A percentile compares a stretch with the other conserved stretches of the same genome.
These are phyloP conservation scores for Nibea albiflora DNA, from an alignment of 2,113 vertebrate species.

Conservation along the genomic window DNA sequence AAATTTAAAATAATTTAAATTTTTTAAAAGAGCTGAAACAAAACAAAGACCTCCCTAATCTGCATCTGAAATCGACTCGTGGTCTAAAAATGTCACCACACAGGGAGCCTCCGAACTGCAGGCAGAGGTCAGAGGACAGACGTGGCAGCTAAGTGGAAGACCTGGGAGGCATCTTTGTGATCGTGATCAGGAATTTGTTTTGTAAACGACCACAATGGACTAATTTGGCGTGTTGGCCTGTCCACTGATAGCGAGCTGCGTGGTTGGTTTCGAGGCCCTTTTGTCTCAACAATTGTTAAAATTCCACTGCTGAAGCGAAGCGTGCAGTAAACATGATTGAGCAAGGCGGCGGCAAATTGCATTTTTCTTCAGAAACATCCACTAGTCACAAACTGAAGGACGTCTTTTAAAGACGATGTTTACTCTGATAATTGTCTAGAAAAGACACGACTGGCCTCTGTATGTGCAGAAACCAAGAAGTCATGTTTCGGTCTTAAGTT, in stretches of 20 bases:
- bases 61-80: neutral
- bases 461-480: neutral
- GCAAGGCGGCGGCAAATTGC: neutral
- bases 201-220: neutral
- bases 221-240: neutral
- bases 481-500: neutral
- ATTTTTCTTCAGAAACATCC: neutral
- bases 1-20: no score
- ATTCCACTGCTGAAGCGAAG: neutral
- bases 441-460: no score
- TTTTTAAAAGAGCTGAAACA: neutral
- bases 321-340: neutral
- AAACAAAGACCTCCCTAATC: neutral
- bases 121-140: neutral
- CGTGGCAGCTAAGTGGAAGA: neutral
- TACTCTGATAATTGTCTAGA: neutral
- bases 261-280: neutral
- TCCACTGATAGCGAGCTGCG: neutral
- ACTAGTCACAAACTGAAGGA: neutral
- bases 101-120: neutral
- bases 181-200: neutral
- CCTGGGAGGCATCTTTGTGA: neutral
- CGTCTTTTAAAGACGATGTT: neutral
- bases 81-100: neutral
- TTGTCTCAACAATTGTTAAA: neutral